phyloP scores from a whole-genome alignment of 2,888 invertebrate genomes.

The Oscheius onirici region DNA sequence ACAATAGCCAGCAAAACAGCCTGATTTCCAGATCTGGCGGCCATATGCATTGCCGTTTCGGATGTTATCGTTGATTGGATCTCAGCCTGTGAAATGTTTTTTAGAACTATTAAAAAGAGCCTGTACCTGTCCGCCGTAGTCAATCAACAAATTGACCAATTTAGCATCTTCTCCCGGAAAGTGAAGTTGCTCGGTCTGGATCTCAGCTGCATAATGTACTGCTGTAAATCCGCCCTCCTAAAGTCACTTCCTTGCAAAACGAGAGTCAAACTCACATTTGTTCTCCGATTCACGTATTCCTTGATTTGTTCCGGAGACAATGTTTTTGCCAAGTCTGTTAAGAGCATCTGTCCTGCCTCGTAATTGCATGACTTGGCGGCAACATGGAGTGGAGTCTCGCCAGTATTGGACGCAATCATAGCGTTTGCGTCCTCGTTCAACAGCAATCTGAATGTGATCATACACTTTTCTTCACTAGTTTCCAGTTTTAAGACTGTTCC shows the following conservation, averaged over 20 bases:
- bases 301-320: constrained; percentile 53
- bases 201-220: constrained; percentile 91
- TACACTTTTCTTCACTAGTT: too few relatives aligned
- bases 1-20: constrained; percentile 94
- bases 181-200: constrained; percentile 84
- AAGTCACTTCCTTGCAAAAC: neutral
- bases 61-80: constrained; percentile 77
- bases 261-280: constrained; percentile 48
- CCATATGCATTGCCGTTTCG: constrained; percentile 95
- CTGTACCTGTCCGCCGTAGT: constrained; percentile 89
- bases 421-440: constrained; percentile 95
- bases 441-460: constrained; percentile 84
- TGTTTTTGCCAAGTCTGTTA: constrained; percentile 79
- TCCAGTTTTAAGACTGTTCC: too few relatives aligned
- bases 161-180: constrained; percentile 82
- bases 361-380: constrained; percentile 82
- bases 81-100: constrained; percentile 39
- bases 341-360: constrained; percentile 86
- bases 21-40: constrained; percentile 88
- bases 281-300: constrained; percentile 65
- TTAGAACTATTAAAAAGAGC: too few relatives aligned
- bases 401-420: constrained; percentile 80
- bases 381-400: constrained; percentile 94
- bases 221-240: constrained; percentile 87
- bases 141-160: constrained; percentile 87